Evolutionary conservation across 92 coral and sea anemone genomes (phyloP).

Genomic region (Virgularia gustaviana): DNA sequence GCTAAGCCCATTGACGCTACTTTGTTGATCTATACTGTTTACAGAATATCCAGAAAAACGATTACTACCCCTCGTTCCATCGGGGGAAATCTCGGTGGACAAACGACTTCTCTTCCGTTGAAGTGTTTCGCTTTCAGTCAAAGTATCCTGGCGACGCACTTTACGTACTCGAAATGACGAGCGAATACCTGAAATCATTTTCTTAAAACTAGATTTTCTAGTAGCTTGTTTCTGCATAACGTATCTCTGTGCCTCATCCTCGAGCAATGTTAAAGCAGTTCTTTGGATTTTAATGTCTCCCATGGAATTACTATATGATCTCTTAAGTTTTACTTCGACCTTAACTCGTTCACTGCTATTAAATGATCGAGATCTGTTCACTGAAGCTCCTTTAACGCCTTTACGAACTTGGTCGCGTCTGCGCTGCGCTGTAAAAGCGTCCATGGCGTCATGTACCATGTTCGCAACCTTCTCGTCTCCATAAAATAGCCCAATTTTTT

Average conservation of each 20-base stretch:
- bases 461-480: conserved; percentile 78
- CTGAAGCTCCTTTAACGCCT: conserved; percentile 40
- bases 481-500: conserved; percentile 74
- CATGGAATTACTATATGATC: conserved; percentile 28
- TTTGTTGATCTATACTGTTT: not conserved
- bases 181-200: conserved; percentile 23
- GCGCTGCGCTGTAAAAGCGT: conserved; percentile 67
- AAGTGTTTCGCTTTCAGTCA: conserved; percentile 20
- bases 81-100: not conserved
- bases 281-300: conserved; percentile 26
- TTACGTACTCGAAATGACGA: conserved; percentile 54
- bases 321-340: conserved; percentile 32
- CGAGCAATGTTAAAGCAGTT: conserved; percentile 16
- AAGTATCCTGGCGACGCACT: conserved; percentile 41
- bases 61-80: not conserved
- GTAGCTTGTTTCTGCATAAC: not conserved
- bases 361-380: conserved; percentile 59
- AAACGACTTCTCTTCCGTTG: not conserved
- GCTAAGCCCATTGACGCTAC: not conserved
- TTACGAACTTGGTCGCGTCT: not conserved
- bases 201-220: conserved; percentile 8
- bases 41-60: not conserved
- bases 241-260: conserved; percentile 25
- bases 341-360: conserved; percentile 18
- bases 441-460: conserved; percentile 73